Conservation (phyloP, 2,888 invertebrate species). For the Tetanocera ferruginea region DNA sequence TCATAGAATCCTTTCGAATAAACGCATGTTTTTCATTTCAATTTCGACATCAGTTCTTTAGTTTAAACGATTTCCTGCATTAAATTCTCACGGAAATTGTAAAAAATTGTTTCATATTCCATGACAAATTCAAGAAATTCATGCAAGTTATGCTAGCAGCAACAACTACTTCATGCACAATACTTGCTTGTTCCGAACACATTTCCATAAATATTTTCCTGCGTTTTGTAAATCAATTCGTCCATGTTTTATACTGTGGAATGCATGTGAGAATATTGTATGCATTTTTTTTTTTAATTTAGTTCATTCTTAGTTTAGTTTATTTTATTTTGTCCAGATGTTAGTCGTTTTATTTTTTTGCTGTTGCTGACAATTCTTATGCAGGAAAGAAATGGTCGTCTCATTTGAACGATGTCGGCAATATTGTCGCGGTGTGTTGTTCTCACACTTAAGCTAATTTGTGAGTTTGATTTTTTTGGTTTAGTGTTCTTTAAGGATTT, state of each 20-base stretch:
- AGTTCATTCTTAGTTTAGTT: not conserved
- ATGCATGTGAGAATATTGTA: slow-evolving; percentile 8
- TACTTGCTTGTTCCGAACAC: not conserved
- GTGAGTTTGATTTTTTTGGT: slow-evolving; percentile 62
- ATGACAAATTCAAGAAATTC: slow-evolving; percentile 7
- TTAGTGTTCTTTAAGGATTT: slow-evolving; percentile 54
- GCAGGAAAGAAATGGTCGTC: slow-evolving; percentile 32
- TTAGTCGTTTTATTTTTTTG: slow-evolving; percentile 41
- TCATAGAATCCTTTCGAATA: too few relatives aligned
- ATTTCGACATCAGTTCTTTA: too few relatives aligned
- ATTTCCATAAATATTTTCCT: not conserved
- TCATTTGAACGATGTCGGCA: slow-evolving; percentile 23
- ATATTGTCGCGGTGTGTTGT: slow-evolving; percentile 45
- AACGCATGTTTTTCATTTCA: too few relatives aligned
- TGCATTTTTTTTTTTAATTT: not conserved
- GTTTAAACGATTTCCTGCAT: slow-evolving; percentile 18
- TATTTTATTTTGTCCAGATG: slow-evolving; percentile 43
- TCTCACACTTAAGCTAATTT: slow-evolving; percentile 68
- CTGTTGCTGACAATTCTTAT: slow-evolving; percentile 20
- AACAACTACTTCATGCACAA: not conserved
- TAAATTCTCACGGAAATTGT: slow-evolving; percentile 33
- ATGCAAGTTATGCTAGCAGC: not conserved
- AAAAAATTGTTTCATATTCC: not conserved
- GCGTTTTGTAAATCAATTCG: not conserved
- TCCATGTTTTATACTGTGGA: not conserved